Conservation (phyloP, 2,797 vertebrate species). For the Xenops minutus region DNA sequence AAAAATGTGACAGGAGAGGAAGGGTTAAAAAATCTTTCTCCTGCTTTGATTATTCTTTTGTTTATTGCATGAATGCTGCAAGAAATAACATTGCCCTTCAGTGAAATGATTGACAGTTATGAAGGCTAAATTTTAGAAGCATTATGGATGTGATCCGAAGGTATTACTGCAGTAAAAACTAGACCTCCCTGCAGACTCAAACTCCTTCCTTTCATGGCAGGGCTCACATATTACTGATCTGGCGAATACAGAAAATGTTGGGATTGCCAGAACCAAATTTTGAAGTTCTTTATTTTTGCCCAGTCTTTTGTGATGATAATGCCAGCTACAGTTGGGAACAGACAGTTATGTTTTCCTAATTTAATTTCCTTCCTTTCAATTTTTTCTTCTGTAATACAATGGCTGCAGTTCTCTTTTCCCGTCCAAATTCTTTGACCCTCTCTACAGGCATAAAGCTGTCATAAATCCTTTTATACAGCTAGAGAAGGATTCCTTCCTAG, state of each 20-base stretch:
- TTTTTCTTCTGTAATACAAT: slow-evolving; percentile 6
- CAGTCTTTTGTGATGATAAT: not conserved
- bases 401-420: not conserved
- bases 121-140: not conserved
- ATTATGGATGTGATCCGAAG: not conserved
- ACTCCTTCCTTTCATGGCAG: not conserved
- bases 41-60: not conserved
- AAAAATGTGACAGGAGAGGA: not conserved
- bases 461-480: slow-evolving; percentile 30
- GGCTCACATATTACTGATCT: not conserved
- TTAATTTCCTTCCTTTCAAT: slow-evolving; percentile 34
- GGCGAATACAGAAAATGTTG: not conserved
- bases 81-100: not conserved
- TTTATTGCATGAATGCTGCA: not conserved
- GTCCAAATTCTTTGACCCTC: slow-evolving; percentile 18
- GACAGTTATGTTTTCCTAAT: slow-evolving; percentile 3
- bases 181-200: not conserved
- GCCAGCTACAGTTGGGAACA: not conserved
- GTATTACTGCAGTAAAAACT: not conserved
- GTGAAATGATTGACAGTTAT: not conserved
- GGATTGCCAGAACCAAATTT: not conserved
- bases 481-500: not conserved
- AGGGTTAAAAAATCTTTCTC: not conserved
- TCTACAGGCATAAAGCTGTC: slow-evolving; percentile 19
- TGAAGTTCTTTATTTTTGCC: not conserved